Evolutionary conservation across 2,113 vertebrate species (phyloP).

Genomic region (Seriola rivoliana): DNA sequence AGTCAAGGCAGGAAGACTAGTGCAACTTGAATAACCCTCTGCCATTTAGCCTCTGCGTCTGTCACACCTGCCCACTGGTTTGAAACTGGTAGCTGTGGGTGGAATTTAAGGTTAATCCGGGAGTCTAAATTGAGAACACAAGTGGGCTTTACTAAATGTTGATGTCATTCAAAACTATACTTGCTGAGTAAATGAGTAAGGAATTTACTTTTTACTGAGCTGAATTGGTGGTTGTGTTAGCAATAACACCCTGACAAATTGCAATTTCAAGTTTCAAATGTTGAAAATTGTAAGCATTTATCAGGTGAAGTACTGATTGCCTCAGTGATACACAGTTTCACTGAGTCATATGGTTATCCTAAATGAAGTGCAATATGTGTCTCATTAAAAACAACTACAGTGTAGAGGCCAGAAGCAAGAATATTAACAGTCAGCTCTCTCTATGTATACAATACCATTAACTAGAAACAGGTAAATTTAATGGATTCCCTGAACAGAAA

Average conservation of each 20-base stretch:
- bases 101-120: slow-evolving; percentile 50
- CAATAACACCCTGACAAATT: not conserved
- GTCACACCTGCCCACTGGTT: slow-evolving; percentile 77
- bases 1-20: slow-evolving; percentile 79
- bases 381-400: not conserved
- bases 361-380: slow-evolving; percentile 4
- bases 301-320: not conserved
- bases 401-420: not conserved
- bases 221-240: slow-evolving; percentile 7
- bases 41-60: slow-evolving; percentile 74
- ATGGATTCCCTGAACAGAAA: not conserved
- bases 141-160: slow-evolving; percentile 54
- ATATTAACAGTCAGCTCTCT: not conserved
- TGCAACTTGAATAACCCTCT: slow-evolving; percentile 55
- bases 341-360: slow-evolving; percentile 37
- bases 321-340: slow-evolving; percentile 27
- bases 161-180: slow-evolving; percentile 17
- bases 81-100: slow-evolving; percentile 75
- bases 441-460: not conserved
- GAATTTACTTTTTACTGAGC: not conserved
- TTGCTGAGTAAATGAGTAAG: slow-evolving; percentile 32
- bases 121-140: slow-evolving; percentile 69
- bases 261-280: not conserved
- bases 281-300: not conserved
- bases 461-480: not conserved